Base-by-base conservation (phyloP, 2,888 invertebrate species). In the Chrysina gloriosa region DNA sequence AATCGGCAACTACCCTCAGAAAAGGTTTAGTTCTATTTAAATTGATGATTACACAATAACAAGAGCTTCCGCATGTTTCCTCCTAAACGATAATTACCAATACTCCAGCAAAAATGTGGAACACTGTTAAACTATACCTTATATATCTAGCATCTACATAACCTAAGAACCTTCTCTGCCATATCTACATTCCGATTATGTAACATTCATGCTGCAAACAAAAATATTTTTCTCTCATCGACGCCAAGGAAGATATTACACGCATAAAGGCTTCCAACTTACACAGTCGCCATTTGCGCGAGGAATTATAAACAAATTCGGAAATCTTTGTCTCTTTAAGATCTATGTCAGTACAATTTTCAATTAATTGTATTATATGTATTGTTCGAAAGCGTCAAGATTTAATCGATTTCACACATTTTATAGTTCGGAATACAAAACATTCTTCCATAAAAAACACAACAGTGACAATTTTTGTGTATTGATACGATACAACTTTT, bases 401-500 rank as follows among this genome's bases (percentile, higher is more conserved):
- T 36, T 36, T 36, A 11, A 36, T 36, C n/a, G 36, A 36, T 36
- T 4, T 36, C 14, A 11, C 4, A 9, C 14, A 36, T n/a, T 1
- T n/a, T n/a, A n/a, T n/a, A n/a, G n/a, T n/a, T n/a, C n/a, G n/a
- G n/a, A n/a, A n/a, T 39, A 39, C 9, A 14, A 39, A n/a, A 1
- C 4, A 11, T 23, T 25, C 3, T n/a, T 48, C 25, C 6, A 19
- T 11, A 5, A 27, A 42, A 61, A n/a, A n/a, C n/a, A 61, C 58
- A 61, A 61, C 58, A 42, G 58, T 25, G 58, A 42, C 11, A 42
- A 42, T 61, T 19, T 34, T 34, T 29, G 14, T 52, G 23, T 25
- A 25, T 48, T 23, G 9, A 23, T 3, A 14, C n/a, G 4, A n/a
- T 36, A 36, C 11, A 42, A 42, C 14, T n/a, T n/a, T n/a, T n/a